Evolutionary conservation across 2,888 invertebrate species (phyloP).

Genomic region (Drosophila neoperkinsi): DNA sequence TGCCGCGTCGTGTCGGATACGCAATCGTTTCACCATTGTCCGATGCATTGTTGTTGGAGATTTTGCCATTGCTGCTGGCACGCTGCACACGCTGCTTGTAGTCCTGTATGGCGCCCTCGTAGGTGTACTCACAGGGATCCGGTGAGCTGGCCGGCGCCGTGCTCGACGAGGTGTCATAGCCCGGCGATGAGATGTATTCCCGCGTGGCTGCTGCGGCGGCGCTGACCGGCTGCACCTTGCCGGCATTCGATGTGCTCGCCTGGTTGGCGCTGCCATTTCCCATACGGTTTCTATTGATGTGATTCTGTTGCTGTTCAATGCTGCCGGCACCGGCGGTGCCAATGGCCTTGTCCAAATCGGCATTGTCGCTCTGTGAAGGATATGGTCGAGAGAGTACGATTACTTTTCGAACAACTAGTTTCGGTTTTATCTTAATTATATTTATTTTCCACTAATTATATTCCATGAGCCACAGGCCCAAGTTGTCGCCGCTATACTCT

Average conservation of each 20-base stretch:
- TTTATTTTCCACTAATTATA: neutral
- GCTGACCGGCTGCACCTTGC: conserved; percentile 24
- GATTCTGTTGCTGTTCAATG: conserved; percentile 63
- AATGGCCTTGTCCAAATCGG: conserved; percentile 85
- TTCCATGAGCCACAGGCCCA: neutral
- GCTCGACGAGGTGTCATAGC: conserved; percentile 89
- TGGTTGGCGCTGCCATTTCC: conserved; percentile 37
- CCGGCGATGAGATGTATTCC: conserved; percentile 85
- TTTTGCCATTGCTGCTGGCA: conserved; percentile 81
- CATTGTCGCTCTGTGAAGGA: conserved; percentile 87
- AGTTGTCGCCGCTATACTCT: neutral
- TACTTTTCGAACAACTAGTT: neutral
- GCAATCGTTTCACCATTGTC: conserved; percentile 76
- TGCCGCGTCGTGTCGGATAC: conserved; percentile 85
- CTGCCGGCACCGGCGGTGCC: conserved; percentile 41
- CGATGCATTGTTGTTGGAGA: conserved; percentile 56
- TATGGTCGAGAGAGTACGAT: neutral
- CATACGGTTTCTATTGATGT: conserved; percentile 71
- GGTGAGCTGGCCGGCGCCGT: conserved; percentile 89
- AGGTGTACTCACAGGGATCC: conserved; percentile 92
- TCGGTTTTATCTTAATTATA: neutral
- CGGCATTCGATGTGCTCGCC: conserved; percentile 53
- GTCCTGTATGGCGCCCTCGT: conserved; percentile 94
- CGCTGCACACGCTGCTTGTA: conserved; percentile 92
- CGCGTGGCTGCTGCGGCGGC: conserved; percentile 62